A percentile compares a stretch with the other conserved stretches of the same genome.
Evolutionary conservation across 2,797 vertebrate species (phyloP).

Genomic region (Clarias fuscus): DNA sequence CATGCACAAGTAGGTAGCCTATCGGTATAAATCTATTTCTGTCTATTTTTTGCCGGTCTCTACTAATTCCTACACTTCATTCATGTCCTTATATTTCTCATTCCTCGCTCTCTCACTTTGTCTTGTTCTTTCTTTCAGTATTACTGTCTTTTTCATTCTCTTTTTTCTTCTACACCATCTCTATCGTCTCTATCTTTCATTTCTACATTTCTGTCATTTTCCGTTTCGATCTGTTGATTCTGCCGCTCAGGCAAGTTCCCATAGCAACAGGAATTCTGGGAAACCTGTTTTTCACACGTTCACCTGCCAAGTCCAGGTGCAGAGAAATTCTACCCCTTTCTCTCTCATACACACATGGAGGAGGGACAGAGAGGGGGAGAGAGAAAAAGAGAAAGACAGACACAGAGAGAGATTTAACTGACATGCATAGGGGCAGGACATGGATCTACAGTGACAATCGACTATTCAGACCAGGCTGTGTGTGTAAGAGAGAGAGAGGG

Average conservation of each 20-base stretch:
- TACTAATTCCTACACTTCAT: background rate
- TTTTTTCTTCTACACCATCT: background rate
- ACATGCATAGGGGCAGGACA: slow-evolving; percentile 17
- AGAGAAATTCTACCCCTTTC: slow-evolving; percentile 1
- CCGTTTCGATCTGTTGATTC: background rate
- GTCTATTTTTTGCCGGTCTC: background rate
- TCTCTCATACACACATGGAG: background rate
- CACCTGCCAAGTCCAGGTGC: slow-evolving; percentile 30
- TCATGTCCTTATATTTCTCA: background rate
- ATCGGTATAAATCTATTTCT: background rate
- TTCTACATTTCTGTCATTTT: background rate
- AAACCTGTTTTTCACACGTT: slow-evolving; percentile 24
- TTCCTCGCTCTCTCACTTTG: background rate
- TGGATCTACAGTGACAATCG: slow-evolving; percentile 18
- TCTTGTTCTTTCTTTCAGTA: background rate
- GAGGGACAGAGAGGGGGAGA: background rate
- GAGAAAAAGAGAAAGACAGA: background rate
- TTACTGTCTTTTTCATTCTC: background rate
- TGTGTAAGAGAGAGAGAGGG: background rate
- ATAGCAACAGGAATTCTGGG: slow-evolving; percentile 29
- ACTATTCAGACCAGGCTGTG: slow-evolving; percentile 8
- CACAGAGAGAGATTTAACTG: slow-evolving; percentile 4
- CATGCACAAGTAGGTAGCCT: background rate
- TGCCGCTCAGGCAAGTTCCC: slow-evolving; percentile 16
- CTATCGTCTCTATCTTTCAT: background rate